These are phyloP conservation scores for Ibycter americanus DNA, from an alignment of 2,797 vertebrate species.

Conservation along the genomic window DNA sequence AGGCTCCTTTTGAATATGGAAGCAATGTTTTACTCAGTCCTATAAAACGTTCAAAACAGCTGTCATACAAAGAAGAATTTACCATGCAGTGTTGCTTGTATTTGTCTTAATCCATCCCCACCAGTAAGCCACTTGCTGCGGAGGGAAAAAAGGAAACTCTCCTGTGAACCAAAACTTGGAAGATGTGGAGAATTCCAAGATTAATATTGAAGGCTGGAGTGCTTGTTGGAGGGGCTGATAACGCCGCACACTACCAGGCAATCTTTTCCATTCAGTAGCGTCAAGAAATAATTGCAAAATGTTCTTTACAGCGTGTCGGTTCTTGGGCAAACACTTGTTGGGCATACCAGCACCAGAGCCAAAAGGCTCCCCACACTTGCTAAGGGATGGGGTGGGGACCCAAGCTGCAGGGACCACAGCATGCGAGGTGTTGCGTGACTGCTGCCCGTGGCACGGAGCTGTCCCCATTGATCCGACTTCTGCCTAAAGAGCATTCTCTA, in stretches of 20 bases:
- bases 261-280: not conserved
- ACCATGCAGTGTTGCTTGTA: not conserved
- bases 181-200: not conserved
- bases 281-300: not conserved
- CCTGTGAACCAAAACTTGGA: conserved; percentile 5
- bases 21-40: not conserved
- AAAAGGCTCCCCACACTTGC: not conserved
- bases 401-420: rapidly evolving
- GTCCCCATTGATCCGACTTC: rapidly evolving
- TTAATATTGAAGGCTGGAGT: not conserved
- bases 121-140: rapidly evolving
- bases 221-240: not conserved
- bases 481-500: not conserved
- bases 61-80: conserved; percentile 27
- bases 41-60: conserved; percentile 30
- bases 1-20: not conserved
- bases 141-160: not conserved
- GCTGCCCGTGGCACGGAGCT: rapidly evolving
- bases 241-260: rapidly evolving
- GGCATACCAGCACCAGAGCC: not conserved
- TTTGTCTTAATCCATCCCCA: conserved; percentile 42
- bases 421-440: rapidly evolving
- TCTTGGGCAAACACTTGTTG: not conserved
- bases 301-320: not conserved
- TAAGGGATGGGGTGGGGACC: not conserved